These are phyloP conservation scores for Gnathonemus echidnorhynchus DNA, from an alignment of 2,113 vertebrate species.

Conservation along the genomic window DNA sequence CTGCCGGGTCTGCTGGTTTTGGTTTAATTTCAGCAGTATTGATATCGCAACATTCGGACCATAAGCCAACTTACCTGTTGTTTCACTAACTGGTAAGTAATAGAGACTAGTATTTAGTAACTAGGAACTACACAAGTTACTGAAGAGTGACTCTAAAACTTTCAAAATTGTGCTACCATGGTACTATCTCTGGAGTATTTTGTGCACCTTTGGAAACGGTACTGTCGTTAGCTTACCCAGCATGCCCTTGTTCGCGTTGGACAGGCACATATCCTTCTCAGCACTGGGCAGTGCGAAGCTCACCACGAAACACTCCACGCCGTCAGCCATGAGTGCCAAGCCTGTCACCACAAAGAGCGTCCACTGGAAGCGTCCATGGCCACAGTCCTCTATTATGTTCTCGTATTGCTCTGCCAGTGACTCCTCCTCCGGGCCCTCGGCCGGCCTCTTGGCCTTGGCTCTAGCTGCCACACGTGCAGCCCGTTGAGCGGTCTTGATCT, in stretches of 20 bases:
- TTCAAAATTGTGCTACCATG: neutral
- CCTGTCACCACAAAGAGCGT: slow-evolving; percentile 85
- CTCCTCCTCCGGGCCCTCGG: slow-evolving; percentile 69
- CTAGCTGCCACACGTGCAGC: slow-evolving; percentile 60
- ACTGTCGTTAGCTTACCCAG: slow-evolving; percentile 72
- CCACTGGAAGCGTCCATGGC: slow-evolving; percentile 93
- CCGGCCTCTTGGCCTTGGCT: slow-evolving; percentile 63
- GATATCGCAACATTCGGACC: neutral
- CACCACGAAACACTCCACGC: slow-evolving; percentile 92
- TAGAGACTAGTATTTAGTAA: neutral
- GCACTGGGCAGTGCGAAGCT: slow-evolving; percentile 88
- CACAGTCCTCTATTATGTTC: slow-evolving; percentile 92
- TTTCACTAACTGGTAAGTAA: neutral
- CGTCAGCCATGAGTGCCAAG: slow-evolving; percentile 90
- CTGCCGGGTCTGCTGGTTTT: neutral
- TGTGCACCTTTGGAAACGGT: neutral
- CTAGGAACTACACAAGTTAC: neutral
- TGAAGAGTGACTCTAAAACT: neutral
- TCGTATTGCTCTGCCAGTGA: slow-evolving; percentile 89
- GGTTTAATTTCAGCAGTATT: neutral
- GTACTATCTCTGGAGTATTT: neutral
- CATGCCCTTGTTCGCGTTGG: slow-evolving; percentile 91
- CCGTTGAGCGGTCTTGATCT: slow-evolving; percentile 67
- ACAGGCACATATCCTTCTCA: slow-evolving; percentile 92
- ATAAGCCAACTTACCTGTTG: neutral